Conservation (phyloP, 2,888 invertebrate genomes). For the Plutella xylostella region DNA sequence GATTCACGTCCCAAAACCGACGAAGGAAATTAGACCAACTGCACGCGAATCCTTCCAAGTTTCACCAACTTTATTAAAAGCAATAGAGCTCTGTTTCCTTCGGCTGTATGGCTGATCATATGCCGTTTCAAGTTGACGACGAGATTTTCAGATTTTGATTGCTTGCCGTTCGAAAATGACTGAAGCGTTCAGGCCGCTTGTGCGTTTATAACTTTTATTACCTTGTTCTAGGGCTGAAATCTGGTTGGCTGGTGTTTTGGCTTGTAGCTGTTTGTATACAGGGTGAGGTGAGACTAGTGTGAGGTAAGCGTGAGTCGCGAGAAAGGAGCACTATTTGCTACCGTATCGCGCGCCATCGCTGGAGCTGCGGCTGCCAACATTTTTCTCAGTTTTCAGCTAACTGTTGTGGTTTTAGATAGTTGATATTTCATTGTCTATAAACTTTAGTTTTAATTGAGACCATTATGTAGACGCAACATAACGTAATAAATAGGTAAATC, state of each 20-base stretch:
- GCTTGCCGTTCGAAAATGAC: too few relatives aligned
- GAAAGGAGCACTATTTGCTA: conserved; percentile 67
- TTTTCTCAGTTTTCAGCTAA: too few relatives aligned
- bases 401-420: too few relatives aligned
- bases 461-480: too few relatives aligned
- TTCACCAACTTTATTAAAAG: conserved; percentile 28
- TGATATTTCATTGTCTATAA: too few relatives aligned
- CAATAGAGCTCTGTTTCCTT: too few relatives aligned
- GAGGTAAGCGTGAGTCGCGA: conserved; percentile 55
- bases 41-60: conserved; percentile 25
- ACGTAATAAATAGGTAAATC: too few relatives aligned
- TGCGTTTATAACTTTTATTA: not conserved
- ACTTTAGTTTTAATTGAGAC: too few relatives aligned
- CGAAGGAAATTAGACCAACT: conserved; percentile 38
- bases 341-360: conserved; percentile 65
- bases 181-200: not conserved
- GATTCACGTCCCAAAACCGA: conserved; percentile 24
- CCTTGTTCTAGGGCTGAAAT: too few relatives aligned
- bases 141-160: conserved; percentile 41
- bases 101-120: too few relatives aligned
- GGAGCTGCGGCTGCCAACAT: conserved; percentile 23
- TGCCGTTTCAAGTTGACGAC: conserved; percentile 28
- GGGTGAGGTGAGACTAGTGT: conserved; percentile 37
- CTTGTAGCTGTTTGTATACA: not conserved
- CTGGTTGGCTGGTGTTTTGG: too few relatives aligned